Evolutionary conservation across 2,113 vertebrate genomes (phyloP).

Genomic region (Lophius piscatorius): DNA sequence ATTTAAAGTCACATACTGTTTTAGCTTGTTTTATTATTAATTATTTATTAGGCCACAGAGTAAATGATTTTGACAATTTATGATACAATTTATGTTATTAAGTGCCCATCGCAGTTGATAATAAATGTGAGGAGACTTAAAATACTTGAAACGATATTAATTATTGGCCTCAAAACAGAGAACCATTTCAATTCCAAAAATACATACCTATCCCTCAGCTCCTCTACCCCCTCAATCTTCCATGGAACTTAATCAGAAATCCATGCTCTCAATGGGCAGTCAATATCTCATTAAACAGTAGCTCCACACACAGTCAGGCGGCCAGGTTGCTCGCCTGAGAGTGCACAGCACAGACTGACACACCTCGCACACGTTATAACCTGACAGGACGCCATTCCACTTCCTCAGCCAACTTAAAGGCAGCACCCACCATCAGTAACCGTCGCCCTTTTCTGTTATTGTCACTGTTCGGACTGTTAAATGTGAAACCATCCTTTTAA

Average conservation of each 20-base stretch:
- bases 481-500: no score
- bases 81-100: no score
- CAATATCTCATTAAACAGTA: constrained; percentile 84
- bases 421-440: background rate
- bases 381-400: constrained; percentile 67
- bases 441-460: no score
- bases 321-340: constrained; percentile 59
- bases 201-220: constrained; percentile 5
- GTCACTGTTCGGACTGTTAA: no score
- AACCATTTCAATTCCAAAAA: constrained; percentile 11
- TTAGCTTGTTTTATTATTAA: background rate
- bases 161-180: background rate
- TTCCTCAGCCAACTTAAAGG: constrained; percentile 57
- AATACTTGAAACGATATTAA: background rate
- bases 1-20: no score
- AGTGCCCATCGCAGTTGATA: no score
- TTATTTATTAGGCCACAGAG: no score
- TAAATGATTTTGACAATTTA: no score
- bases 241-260: constrained; percentile 81
- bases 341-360: constrained; percentile 61
- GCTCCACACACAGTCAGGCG: constrained; percentile 62
- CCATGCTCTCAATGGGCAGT: constrained; percentile 81
- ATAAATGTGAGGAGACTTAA: background rate
- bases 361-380: constrained; percentile 75
- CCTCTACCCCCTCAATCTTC: constrained; percentile 36